A percentile compares a stretch with the other conserved stretches of the same genome.
Conservation (phyloP, 2,113 vertebrate genomes). For the Rhinoptilus africanus region DNA sequence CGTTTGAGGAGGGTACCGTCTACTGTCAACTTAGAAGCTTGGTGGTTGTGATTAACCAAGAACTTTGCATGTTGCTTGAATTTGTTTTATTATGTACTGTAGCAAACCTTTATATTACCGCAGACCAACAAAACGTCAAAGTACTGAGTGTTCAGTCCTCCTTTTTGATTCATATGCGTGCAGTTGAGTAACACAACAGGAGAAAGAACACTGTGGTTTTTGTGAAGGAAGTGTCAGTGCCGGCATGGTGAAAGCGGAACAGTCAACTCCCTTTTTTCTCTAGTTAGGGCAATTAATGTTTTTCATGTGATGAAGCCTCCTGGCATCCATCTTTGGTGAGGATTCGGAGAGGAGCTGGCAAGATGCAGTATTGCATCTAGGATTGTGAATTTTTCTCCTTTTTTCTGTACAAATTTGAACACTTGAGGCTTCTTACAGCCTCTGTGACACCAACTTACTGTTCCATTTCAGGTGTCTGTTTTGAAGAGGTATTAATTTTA, state of each 20-base stretch:
- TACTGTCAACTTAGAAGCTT: neutral
- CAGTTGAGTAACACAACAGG: neutral
- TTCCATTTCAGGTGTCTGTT: neutral
- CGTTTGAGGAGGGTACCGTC: neutral
- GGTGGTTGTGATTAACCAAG: neutral
- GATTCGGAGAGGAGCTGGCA: neutral
- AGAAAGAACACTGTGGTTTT: neutral
- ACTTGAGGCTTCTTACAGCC: neutral
- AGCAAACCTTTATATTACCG: neutral
- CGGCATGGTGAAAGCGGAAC: neutral
- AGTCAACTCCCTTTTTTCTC: neutral
- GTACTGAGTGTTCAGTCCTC: neutral
- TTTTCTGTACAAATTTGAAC: slow-evolving; percentile 11
- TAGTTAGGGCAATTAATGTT: neutral
- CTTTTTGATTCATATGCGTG: neutral
- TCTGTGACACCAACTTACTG: neutral
- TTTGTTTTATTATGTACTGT: neutral
- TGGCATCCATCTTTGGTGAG: neutral
- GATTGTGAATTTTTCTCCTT: neutral
- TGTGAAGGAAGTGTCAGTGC: neutral
- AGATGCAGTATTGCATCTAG: neutral
- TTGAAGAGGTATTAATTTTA: neutral
- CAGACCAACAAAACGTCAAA: neutral
- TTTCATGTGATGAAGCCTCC: neutral
- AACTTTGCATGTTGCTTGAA: neutral